phyloP scores from a whole-genome alignment of 2,113 vertebrate species.

The Pituophis catenifer region DNA sequence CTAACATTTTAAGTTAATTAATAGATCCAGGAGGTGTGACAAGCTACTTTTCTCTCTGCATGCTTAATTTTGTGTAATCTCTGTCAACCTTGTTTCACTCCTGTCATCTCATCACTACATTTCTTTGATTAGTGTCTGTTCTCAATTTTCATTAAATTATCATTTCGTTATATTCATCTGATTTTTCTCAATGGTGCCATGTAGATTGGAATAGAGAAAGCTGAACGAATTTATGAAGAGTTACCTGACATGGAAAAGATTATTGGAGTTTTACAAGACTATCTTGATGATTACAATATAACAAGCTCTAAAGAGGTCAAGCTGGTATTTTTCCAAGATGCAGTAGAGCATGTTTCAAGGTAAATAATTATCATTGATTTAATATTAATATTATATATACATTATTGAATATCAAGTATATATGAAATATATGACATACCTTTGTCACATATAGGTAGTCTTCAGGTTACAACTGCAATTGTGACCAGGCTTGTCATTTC shows the following conservation, averaged over 20 bases:
- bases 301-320: constrained; percentile 81
- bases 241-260: constrained; percentile 77
- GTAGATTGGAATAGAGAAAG: constrained; percentile 70
- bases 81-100: background rate
- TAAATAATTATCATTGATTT: constrained; percentile 29
- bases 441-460: background rate
- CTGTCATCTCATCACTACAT: background rate
- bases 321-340: constrained; percentile 88
- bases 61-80: background rate
- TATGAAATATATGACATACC: background rate
- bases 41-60: background rate
- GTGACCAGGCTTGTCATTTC: background rate
- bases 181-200: constrained; percentile 25
- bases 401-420: background rate
- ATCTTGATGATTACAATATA: constrained; percentile 83
- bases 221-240: constrained; percentile 76
- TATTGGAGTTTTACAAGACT: constrained; percentile 78
- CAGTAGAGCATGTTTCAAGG: constrained; percentile 85
- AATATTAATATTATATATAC: background rate
- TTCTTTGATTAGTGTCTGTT: background rate
- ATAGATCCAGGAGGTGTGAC: background rate
- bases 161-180: background rate
- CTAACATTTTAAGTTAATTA: background rate
- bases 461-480: background rate
- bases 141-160: background rate